Evolutionary conservation across 1,140 invertebrate genomes (phyloP).

Genomic region (Carposina sasakii): DNA sequence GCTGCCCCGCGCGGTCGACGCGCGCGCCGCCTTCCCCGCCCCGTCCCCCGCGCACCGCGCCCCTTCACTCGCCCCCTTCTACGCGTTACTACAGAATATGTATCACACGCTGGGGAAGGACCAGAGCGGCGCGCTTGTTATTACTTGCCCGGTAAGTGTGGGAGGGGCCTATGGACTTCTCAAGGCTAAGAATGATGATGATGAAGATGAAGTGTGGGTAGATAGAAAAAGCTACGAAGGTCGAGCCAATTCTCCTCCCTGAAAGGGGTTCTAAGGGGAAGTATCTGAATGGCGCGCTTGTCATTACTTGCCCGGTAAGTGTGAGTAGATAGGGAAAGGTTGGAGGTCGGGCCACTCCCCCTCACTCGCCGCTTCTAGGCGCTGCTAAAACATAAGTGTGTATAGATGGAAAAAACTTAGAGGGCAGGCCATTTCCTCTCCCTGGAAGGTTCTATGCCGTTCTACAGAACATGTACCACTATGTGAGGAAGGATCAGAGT

Average conservation of each 20-base stretch:
- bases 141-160: constrained; percentile 91
- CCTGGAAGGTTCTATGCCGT: too few relatives aligned
- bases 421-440: too few relatives aligned
- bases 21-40: constrained; percentile 72
- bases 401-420: too few relatives aligned
- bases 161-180: background rate
- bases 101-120: constrained; percentile 88
- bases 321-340: too few relatives aligned
- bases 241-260: too few relatives aligned
- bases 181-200: too few relatives aligned
- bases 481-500: constrained; percentile 85
- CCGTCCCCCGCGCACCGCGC: constrained; percentile 71
- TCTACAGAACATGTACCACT: constrained; percentile 92
- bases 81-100: constrained; percentile 89
- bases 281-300: constrained; percentile 86
- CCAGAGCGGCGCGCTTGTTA: constrained; percentile 85
- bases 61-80: constrained; percentile 84
- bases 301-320: constrained; percentile 90
- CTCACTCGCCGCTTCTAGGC: constrained; percentile 84
- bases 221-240: too few relatives aligned
- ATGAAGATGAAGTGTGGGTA: too few relatives aligned
- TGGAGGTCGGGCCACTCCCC: constrained; percentile 80
- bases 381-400: too few relatives aligned
- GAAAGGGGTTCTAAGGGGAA: too few relatives aligned
- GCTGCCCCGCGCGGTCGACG: constrained; percentile 66